A percentile compares a stretch with the other conserved stretches of the same genome.
Evolutionary conservation across 1,140 invertebrate genomes (phyloP).

Genomic region (Aleiodes sp.): DNA sequence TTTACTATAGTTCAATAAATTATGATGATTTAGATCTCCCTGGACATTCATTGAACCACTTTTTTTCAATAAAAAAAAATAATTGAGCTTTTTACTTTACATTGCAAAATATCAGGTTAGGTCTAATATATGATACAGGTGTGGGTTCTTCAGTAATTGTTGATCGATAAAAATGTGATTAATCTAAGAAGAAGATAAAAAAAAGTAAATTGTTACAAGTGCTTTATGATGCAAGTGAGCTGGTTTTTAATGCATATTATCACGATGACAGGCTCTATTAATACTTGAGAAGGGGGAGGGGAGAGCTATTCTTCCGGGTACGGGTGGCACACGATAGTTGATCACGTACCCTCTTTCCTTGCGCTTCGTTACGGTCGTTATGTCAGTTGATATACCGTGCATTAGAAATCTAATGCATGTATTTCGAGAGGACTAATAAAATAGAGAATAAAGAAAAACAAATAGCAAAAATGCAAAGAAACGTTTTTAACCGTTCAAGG

Average conservation of each 20-base stretch:
- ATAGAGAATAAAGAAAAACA: neutral
- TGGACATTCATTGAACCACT: neutral
- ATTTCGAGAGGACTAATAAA: neutral
- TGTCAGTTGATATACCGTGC: slow-evolving; percentile 20
- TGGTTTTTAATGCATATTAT: slow-evolving; percentile 10
- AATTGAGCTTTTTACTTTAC: neutral
- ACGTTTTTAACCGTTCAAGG: neutral
- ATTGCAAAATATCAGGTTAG: neutral
- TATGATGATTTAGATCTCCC: too few relatives aligned
- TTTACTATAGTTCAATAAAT: neutral
- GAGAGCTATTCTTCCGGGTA: slow-evolving; percentile 29
- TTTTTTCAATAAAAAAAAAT: neutral
- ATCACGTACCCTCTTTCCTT: slow-evolving; percentile 16
- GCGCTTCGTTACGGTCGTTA: slow-evolving; percentile 25
- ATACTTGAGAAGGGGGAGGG: neutral
- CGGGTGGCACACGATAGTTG: neutral
- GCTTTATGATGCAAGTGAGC: too few relatives aligned
- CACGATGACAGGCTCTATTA: slow-evolving; percentile 11
- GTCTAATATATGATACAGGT: neutral
- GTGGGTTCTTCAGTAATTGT: neutral
- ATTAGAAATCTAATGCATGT: too few relatives aligned
- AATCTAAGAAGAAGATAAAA: too few relatives aligned
- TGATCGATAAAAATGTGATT: neutral
- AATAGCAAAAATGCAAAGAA: neutral
- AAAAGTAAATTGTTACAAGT: too few relatives aligned